These are phyloP conservation scores for Phoxinus dragarum DNA, from an alignment of 2,797 vertebrate genomes.

Conservation along the genomic window DNA sequence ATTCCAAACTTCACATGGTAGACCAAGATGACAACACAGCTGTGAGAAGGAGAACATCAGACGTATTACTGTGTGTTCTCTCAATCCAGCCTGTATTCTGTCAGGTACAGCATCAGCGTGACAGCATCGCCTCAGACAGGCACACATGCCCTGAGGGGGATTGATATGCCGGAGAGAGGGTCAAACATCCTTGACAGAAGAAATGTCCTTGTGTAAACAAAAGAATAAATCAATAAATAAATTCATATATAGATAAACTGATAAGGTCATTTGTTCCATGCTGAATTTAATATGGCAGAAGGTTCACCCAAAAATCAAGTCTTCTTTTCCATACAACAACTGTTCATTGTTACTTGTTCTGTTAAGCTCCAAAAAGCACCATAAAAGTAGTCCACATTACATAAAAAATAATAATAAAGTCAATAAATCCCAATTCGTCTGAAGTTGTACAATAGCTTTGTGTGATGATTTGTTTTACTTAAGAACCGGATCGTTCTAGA, in stretches of 20 bases:
- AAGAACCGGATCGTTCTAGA: no score
- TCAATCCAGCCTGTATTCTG: constrained; percentile 21
- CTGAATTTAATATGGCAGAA: constrained; percentile 20
- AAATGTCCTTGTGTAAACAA: constrained; percentile 2
- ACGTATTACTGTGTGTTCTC: constrained; percentile 7
- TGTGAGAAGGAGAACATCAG: neutral
- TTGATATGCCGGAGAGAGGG: constrained; percentile 20
- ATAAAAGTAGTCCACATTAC: neutral
- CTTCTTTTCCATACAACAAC: neutral
- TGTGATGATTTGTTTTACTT: no score
- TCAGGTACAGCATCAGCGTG: neutral
- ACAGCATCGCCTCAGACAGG: neutral
- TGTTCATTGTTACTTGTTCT: neutral
- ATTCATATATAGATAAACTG: neutral
- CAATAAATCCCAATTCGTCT: no score
- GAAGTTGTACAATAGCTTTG: no score
- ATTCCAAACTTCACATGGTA: neutral
- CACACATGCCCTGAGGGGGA: constrained; percentile 8
- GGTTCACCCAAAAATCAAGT: neutral
- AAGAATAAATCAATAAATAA: constrained; percentile 27
- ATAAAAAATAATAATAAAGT: neutral
- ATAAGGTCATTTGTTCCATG: constrained; percentile 26
- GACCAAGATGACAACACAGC: neutral
- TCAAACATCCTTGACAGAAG: constrained; percentile 11
- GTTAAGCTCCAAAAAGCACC: neutral